Conservation (phyloP, 2,888 invertebrate genomes). For the Sesamia inferens region DNA sequence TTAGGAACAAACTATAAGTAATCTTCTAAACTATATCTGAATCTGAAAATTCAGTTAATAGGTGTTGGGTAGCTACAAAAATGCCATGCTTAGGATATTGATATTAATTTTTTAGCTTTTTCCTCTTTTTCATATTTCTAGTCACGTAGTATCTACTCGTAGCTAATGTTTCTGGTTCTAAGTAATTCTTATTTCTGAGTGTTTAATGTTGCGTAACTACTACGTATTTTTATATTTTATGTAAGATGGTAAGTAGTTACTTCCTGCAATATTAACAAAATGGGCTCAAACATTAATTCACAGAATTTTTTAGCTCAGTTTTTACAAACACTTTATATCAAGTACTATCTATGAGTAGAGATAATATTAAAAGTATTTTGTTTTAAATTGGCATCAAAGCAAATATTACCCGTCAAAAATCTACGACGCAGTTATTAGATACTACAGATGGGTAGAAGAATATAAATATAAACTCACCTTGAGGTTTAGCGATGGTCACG, state of each 20-base stretch:
- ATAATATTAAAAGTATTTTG: not conserved
- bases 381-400: not conserved
- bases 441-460: not conserved
- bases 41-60: not conserved
- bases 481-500: conserved; percentile 70
- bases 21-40: not conserved
- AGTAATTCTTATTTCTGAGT: not conserved
- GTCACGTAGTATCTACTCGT: conserved; percentile 21
- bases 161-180: not conserved
- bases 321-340: no score
- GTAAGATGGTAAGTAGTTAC: not conserved
- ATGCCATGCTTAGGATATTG: not conserved
- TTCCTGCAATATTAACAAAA: not conserved
- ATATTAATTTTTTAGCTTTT: not conserved
- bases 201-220: not conserved
- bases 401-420: not conserved
- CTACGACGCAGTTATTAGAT: not conserved
- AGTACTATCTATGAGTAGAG: no score
- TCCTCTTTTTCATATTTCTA: conserved; percentile 1
- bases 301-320: not conserved
- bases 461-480: conserved; percentile 59
- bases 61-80: no score
- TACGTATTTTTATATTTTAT: conserved; percentile 3
- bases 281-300: not conserved
- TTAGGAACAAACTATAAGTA: no score